These are phyloP conservation scores for Anoplolepis gracilipes DNA, from an alignment of 1,140 invertebrate species.

Conservation along the genomic window DNA sequence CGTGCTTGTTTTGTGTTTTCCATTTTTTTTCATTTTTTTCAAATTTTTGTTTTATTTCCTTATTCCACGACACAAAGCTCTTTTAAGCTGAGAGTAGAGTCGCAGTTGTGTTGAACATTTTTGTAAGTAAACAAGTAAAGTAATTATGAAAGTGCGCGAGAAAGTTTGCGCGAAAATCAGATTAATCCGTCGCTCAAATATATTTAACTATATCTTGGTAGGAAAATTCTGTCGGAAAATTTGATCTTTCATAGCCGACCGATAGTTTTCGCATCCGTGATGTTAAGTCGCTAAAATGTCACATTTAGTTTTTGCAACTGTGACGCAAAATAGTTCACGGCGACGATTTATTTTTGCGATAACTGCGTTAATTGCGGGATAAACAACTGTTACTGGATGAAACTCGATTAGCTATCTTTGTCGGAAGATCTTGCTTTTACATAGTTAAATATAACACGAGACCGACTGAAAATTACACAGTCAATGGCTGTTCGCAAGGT, in stretches of 20 bases:
- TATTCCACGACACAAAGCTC: neutral
- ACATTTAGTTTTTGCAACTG: constrained; percentile 3
- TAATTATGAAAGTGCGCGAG: constrained; percentile 33
- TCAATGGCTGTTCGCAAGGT: neutral
- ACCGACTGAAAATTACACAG: constrained; percentile 26
- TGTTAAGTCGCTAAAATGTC: neutral
- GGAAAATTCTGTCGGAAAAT: constrained; percentile 32
- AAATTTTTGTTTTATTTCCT: neutral
- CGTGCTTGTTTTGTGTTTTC: constrained; percentile 16
- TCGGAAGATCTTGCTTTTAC: neutral
- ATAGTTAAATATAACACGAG: neutral
- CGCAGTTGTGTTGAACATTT: constrained; percentile 28
- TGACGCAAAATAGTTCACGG: neutral
- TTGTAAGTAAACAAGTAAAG: constrained; percentile 23
- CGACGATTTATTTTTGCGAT: neutral
- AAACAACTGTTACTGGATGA: neutral
- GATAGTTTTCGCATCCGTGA: neutral
- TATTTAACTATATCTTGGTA: constrained; percentile 4
- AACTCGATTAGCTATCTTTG: neutral
- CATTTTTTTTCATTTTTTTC: neutral
- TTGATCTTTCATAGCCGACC: neutral
- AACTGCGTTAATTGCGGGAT: constrained; percentile 38
- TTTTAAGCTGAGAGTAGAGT: neutral
- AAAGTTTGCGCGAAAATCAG: constrained; percentile 14
- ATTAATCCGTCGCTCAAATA: constrained; percentile 40